Percentiles rank a stretch among this genome's conserved stretches.
phyloP scores from a whole-genome alignment of 2,888 invertebrate genomes.

The Chloromyia formosa region DNA sequence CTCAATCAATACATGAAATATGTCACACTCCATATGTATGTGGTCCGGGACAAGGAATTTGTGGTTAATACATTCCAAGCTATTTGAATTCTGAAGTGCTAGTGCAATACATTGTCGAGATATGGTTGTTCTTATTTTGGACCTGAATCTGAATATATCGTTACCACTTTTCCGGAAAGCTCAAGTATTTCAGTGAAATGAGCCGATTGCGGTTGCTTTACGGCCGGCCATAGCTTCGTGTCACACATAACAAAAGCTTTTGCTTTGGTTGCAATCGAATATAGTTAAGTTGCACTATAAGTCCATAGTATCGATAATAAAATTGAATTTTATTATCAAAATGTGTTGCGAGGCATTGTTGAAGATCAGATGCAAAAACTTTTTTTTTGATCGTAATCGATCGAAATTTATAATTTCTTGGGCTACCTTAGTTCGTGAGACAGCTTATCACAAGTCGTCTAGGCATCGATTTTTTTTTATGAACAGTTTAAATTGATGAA shows the following conservation, averaged over 20 bases:
- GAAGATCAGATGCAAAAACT: not conserved
- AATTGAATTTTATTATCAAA: not conserved
- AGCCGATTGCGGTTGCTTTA: conserved; percentile 15
- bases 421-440: too few species aligned
- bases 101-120: not conserved
- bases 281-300: conserved; percentile 22
- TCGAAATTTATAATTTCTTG: not conserved
- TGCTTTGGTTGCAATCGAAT: not conserved
- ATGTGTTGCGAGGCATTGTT: conserved; percentile 15
- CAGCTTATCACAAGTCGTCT: not conserved
- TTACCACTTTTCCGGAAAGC: not conserved
- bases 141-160: not conserved
- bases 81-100: too few species aligned
- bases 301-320: conserved; percentile 2
- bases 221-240: not conserved
- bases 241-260: conserved; percentile 8
- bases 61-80: not conserved
- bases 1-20: not conserved
- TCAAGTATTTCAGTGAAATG: not conserved
- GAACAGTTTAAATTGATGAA: too few species aligned
- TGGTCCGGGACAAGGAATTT: not conserved
- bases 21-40: conserved; percentile 12
- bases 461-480: too few species aligned
- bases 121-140: conserved; percentile 22
- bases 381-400: not conserved